Evolutionary conservation across 2,113 vertebrate genomes (phyloP), one percentile per base, ranked within the genome.

Genomic region (Barbus barbus): DNA sequence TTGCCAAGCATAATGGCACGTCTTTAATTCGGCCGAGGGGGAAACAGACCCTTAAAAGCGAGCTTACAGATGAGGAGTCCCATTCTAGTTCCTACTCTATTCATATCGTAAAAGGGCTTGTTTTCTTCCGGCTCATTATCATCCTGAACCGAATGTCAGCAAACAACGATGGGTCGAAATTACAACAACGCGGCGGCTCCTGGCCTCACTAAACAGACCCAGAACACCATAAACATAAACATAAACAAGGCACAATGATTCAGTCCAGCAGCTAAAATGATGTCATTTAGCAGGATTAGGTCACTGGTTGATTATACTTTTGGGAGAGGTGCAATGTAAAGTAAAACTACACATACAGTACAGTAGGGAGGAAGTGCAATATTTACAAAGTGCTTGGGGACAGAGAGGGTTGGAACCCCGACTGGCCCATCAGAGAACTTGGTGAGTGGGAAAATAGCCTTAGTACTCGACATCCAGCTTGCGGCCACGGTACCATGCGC

Each of bases 1-100:
- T 94, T 94, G 93, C 93, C 92, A 94, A 88, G 91, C 93, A 94
- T 96, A 96, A 96, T 96, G 94, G 95, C 92, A 93, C 93, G 92
- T 91, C 91, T 91, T 92, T 93, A 94, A 94, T 94, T 93, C 86
- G 89, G 83, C 91, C 87, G 86, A 76, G 90, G 90, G 90, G 91
- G 91, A 94, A 94, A 93, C 92, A 94, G 89, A 93, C 91, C 91
- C 88, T 92, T 91, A 92, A 71, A 91, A 93, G 89, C 91, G 88
- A 90, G 88, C 90, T 78, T 84, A 90, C 94, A 93, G 91, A 85
- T 87, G 91, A 93, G 90, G 89, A 91, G 89, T 76, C 85, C 88
- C 89, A 92, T 88, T 84, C 84, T 84, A 71, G 82, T 67, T 79
- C 84, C 76, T 73, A 77, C 79, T 87, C 88, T 69, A 87, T 90